Base-by-base conservation (phyloP, 2,888 invertebrate species). In the Drosophila crucigera region DNA sequence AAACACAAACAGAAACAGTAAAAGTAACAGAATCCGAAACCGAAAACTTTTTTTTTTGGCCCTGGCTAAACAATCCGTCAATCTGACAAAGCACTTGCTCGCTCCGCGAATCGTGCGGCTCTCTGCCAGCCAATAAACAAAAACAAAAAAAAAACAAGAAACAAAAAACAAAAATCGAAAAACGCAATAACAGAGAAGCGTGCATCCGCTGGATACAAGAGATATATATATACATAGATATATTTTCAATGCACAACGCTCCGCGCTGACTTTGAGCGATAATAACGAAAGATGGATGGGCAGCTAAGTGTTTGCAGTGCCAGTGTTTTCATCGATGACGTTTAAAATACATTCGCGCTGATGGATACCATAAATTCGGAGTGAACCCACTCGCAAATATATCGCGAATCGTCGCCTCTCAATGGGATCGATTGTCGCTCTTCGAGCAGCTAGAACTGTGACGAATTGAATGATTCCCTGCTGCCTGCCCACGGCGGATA, bases 311-410 rank as follows among this genome's bases (percentile, higher is more conserved):
- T 83, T 84, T 84, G 69, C 80, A 81, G 73, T 88, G 82, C 54
- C 79, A 77, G 82, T 78, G 76, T 72, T 79, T 80, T 88, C 85
- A 87, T 85, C 86, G 88, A 85, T 90, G 84, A 82, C 84, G 80
- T 80, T 84, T 89, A 77, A 91, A 84, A 82, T 78, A 78, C 83
- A 77, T 80, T 80, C 73, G 66, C 78, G 82, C 77, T 78, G 82
- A 78, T 78, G 78, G 82, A 83, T 82, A 79, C 78, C 82, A 81
- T 84, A 82, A 85, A 90, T 89, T 77, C 77, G 76, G 71, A 82
- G 81, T 90, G 84, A 91, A 90, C 28, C 28, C 30, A 64, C 50
- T 66, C 84, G 43, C 67, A 68, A 49, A 70, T 60, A 68, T 11
- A 70, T 56, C 80, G 83, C 79, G 70, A 53, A 54, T 73, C 37